Percentiles rank a stretch among this genome's conserved stretches.
phyloP scores from a whole-genome alignment of 2,888 invertebrate species.

The Drosophila algonquin region DNA sequence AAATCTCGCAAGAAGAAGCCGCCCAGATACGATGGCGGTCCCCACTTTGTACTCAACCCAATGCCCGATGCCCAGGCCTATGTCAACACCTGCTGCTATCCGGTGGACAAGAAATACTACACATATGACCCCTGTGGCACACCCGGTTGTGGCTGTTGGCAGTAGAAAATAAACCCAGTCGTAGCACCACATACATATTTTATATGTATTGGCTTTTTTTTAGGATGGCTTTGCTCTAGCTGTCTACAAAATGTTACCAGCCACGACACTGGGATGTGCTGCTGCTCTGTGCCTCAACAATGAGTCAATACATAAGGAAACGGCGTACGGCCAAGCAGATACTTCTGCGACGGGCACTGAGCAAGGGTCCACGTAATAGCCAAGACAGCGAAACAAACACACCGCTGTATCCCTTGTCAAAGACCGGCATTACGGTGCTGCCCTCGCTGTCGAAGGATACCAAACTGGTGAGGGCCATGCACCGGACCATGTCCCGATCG shows the following conservation, averaged over 20 bases:
- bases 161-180: neutral
- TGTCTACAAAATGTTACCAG: neutral
- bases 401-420: neutral
- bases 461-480: slow-evolving; percentile 16
- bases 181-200: neutral
- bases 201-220: neutral
- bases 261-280: slow-evolving; percentile 18
- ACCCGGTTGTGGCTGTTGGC: slow-evolving; percentile 7
- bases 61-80: slow-evolving; percentile 8
- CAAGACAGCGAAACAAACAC: neutral
- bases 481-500: slow-evolving; percentile 1
- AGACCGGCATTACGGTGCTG: slow-evolving; percentile 10
- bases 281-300: slow-evolving; percentile 10
- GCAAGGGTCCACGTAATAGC: slow-evolving; percentile 1
- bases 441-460: slow-evolving; percentile 16
- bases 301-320: slow-evolving; percentile 36
- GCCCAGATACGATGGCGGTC: slow-evolving; percentile 47
- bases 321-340: slow-evolving; percentile 43
- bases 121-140: slow-evolving; percentile 4
- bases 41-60: slow-evolving; percentile 55
- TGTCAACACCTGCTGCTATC: slow-evolving; percentile 13
- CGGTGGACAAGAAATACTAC: slow-evolving; percentile 14
- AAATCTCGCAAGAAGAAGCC: neutral
- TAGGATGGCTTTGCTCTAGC: neutral
- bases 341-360: slow-evolving; percentile 38